Evolutionary conservation across 2,113 vertebrate genomes (phyloP).

Genomic region (Monarcha castaneiventris): DNA sequence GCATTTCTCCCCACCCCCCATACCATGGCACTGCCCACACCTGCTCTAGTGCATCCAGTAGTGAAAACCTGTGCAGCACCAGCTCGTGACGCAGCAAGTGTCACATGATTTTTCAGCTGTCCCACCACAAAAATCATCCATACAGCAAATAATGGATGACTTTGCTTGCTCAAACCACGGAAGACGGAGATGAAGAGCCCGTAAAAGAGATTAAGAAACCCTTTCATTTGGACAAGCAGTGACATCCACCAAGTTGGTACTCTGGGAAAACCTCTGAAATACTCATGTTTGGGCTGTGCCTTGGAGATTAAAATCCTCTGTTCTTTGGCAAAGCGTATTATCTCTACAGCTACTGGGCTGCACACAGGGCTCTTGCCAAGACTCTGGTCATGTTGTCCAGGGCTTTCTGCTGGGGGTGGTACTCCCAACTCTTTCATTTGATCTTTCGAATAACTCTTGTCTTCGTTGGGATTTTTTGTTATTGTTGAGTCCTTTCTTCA

Average conservation of each 20-base stretch:
- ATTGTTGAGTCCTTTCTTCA: neutral
- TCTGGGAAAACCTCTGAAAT: neutral
- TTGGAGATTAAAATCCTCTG: neutral
- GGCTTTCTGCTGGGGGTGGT: neutral
- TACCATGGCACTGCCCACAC: neutral
- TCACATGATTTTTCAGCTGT: neutral
- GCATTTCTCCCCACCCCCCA: neutral
- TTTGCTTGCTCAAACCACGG: neutral
- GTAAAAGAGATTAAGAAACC: neutral
- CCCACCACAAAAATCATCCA: neutral
- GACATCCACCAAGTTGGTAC: neutral
- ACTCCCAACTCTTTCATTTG: neutral
- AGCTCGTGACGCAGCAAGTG: neutral
- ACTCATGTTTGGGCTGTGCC: neutral
- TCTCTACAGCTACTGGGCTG: neutral
- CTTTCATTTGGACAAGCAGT: neutral
- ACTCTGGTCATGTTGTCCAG: neutral
- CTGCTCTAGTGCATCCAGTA: neutral
- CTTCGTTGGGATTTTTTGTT: accelerated
- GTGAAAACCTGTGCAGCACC: neutral
- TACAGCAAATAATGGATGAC: neutral
- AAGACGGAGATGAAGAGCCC: neutral
- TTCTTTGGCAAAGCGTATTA: neutral
- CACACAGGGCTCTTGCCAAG: neutral
- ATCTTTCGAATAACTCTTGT: neutral